Evolutionary conservation across 2,113 vertebrate genomes (phyloP).

Genomic region (pig (Sus scrofa)): DNA sequence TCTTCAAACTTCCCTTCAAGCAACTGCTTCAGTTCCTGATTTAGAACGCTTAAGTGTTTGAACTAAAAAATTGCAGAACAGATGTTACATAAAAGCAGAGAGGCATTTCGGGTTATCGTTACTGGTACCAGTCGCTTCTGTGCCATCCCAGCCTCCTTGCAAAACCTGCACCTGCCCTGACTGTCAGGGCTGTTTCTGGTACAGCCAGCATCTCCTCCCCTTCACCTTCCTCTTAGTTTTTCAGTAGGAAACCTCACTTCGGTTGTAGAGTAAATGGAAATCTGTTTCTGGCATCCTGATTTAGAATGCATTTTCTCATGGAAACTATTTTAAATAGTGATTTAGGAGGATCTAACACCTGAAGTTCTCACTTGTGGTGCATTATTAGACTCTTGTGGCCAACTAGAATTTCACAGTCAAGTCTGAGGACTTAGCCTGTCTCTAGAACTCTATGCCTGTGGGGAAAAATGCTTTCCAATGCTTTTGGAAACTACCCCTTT

Average conservation of each 20-base stretch:
- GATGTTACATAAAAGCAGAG: background rate
- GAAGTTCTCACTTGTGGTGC: background rate
- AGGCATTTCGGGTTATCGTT: background rate
- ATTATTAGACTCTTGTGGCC: slow-evolving; percentile 10
- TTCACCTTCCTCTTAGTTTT: background rate
- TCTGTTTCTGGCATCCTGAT: slow-evolving; percentile 17
- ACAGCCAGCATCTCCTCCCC: background rate
- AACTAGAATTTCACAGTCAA: background rate
- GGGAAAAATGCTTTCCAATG: background rate
- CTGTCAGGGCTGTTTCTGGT: background rate
- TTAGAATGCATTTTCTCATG: slow-evolving; percentile 53
- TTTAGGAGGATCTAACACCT: slow-evolving; percentile 40
- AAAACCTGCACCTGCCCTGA: background rate
- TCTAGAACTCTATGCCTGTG: slow-evolving; percentile 21
- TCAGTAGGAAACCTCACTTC: background rate
- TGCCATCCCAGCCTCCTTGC: background rate
- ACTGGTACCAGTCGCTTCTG: background rate
- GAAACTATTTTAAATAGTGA: slow-evolving; percentile 35
- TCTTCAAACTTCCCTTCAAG: background rate
- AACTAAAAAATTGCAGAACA: background rate
- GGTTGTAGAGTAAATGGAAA: background rate
- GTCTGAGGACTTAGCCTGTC: background rate
- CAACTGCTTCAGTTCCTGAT: background rate
- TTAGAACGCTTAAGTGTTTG: slow-evolving; percentile 31
- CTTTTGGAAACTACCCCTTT: background rate